Evolutionary conservation across 2,797 vertebrate species (phyloP), one percentile per base, ranked within the genome.

Genomic region (Coendou prehensilis): DNA sequence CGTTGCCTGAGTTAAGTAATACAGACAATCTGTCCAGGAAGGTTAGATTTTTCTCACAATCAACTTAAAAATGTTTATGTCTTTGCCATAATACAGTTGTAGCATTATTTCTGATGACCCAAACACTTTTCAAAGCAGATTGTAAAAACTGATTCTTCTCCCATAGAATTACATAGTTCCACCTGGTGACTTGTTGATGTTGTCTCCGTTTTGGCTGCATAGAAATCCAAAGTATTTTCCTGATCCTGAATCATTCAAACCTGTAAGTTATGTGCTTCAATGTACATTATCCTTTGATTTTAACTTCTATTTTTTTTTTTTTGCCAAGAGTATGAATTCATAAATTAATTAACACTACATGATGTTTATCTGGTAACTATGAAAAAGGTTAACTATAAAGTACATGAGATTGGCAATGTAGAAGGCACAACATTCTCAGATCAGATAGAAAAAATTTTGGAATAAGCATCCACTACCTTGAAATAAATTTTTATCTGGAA

Each of bases 121-220:
- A 95, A 47, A 52, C 14, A 10, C 18, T 59, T 52, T 64, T 87
- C 64, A 97, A 87, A 97, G 28, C 9, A 80, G 26, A 75, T 94
- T 41, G 88, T 94, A 45, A 84, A 85, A 15, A 11, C 94, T 83
- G 50, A 20, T 33, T 98, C 97, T 97, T 97, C 76, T 90, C 3
- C 98, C 97, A 92, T 97, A 99, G 99, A 98, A 98, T 98, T 99
- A 99, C 64, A 98, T 94, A 0, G 13, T 99, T 82, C 99, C 99
- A 97, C 94, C 98, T 91, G 99, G 99, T 75, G 99, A 99, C 97
- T 96, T 99, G 97, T 82, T 99, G 96, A 98, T 99, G 98, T 59
- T 99, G 96, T 99, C 99, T 15, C 99, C 99, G 0, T 99, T 99
- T 94, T 99, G 99, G 99, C 96, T 98, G 28, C 99, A 99, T 79